These are phyloP conservation scores for Actinostola sp. DNA, from an alignment of 92 coral and sea anemone species.

Conservation along the genomic window DNA sequence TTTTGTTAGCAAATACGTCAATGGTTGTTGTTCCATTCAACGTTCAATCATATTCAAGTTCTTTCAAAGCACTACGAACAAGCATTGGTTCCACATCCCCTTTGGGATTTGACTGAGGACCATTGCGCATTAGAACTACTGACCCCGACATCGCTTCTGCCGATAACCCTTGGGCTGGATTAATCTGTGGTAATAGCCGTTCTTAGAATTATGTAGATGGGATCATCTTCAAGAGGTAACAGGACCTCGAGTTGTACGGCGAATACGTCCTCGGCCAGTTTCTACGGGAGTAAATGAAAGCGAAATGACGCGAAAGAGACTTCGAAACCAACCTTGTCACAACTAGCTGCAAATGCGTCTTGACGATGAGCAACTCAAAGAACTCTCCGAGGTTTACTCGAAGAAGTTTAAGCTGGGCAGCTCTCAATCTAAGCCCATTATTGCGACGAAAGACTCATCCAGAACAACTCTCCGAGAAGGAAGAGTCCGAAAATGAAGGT, in stretches of 20 bases:
- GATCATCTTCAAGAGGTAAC: no score
- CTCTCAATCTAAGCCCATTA: slow-evolving; percentile 16
- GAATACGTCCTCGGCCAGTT: no score
- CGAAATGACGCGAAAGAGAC: background rate
- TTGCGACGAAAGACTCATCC: slow-evolving; percentile 26
- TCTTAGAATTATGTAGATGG: no score
- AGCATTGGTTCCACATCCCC: background rate
- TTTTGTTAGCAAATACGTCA: background rate
- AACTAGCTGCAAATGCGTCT: background rate
- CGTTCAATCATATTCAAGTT: background rate
- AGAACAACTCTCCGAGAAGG: background rate
- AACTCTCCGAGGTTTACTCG: background rate
- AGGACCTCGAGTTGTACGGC: no score
- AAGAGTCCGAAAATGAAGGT: slow-evolving; percentile 5
- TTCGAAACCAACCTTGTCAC: background rate
- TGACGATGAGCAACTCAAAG: slow-evolving; percentile 11
- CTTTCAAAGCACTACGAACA: background rate
- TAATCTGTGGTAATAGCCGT: no score
- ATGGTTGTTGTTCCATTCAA: background rate
- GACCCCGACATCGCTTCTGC: no score
- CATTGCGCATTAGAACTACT: slow-evolving; percentile 6
- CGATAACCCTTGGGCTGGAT: no score
- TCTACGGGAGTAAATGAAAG: no score
- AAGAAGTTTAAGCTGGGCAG: slow-evolving; percentile 34
- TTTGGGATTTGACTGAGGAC: background rate